Evolutionary conservation across 2,113 vertebrate species (phyloP).

Genomic region (Notothenia coriiceps): DNA sequence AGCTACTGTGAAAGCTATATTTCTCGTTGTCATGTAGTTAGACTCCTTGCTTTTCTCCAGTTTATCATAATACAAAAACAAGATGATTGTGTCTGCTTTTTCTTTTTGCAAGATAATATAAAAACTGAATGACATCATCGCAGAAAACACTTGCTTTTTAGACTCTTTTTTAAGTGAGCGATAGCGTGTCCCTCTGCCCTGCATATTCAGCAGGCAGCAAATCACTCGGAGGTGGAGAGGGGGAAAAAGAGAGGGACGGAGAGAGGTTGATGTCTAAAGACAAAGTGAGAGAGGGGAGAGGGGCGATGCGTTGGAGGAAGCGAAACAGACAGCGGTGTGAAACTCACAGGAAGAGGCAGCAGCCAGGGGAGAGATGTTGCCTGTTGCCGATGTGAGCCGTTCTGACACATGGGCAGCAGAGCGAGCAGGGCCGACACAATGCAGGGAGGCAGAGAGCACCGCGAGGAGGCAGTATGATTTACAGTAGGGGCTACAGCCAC

Average conservation of each 20-base stretch:
- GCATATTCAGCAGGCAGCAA: conserved; percentile 73
- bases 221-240: conserved; percentile 46
- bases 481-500: conserved; percentile 61
- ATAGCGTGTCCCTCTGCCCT: conserved; percentile 63
- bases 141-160: neutral
- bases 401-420: conserved; percentile 77
- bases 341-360: conserved; percentile 77
- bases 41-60: neutral
- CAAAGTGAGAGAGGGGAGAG: conserved; percentile 62
- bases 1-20: neutral
- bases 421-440: conserved; percentile 67
- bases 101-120: neutral
- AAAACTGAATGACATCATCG: neutral
- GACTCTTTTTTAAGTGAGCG: conserved; percentile 39
- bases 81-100: neutral
- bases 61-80: neutral
- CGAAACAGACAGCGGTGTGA: conserved; percentile 73
- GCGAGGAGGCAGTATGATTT: conserved; percentile 68
- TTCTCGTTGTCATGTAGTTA: neutral
- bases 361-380: conserved; percentile 79
- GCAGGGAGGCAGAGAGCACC: conserved; percentile 59
- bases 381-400: conserved; percentile 63
- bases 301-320: conserved; percentile 52
- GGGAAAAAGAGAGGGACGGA: neutral
- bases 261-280: conserved; percentile 67